Conservation (phyloP, 2,113 vertebrate genomes). For the Sander vitreus region DNA sequence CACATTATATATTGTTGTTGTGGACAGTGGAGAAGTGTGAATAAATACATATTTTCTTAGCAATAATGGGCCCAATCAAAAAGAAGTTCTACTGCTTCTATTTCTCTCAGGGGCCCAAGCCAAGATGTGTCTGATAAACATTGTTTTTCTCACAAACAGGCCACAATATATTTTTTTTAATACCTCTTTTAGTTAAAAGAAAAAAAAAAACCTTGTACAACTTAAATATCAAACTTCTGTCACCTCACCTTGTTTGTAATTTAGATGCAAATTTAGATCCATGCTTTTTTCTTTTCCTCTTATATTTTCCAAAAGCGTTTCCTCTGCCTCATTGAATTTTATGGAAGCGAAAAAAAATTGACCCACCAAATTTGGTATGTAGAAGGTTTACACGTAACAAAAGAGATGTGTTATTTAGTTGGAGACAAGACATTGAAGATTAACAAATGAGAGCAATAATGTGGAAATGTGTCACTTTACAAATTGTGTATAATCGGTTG, state of each 20-base stretch:
- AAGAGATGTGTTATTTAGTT: background rate
- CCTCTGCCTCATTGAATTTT: background rate
- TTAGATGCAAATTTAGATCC: too few species aligned
- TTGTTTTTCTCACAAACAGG: background rate
- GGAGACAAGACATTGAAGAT: background rate
- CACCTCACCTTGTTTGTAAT: too few species aligned
- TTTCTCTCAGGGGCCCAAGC: background rate
- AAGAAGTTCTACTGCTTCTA: background rate
- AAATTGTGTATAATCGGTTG: constrained; percentile 23
- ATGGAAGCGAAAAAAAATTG: constrained; percentile 1
- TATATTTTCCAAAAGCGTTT: constrained; percentile 5
- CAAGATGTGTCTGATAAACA: background rate
- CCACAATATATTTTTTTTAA: background rate
- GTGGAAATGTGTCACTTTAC: constrained; percentile 12
- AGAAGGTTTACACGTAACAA: background rate
- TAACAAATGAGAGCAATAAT: background rate
- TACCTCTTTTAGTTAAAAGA: background rate
- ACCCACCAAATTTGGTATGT: background rate
- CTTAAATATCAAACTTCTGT: too few species aligned
- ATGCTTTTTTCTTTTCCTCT: background rate
- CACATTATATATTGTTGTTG: too few species aligned
- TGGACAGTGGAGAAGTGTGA: too few species aligned
- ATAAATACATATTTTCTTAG: background rate
- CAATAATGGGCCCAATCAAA: background rate
- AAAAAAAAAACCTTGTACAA: background rate